These are phyloP conservation scores for Sthenelais limicola DNA, from an alignment of 2,888 invertebrate species.

Conservation along the genomic window DNA sequence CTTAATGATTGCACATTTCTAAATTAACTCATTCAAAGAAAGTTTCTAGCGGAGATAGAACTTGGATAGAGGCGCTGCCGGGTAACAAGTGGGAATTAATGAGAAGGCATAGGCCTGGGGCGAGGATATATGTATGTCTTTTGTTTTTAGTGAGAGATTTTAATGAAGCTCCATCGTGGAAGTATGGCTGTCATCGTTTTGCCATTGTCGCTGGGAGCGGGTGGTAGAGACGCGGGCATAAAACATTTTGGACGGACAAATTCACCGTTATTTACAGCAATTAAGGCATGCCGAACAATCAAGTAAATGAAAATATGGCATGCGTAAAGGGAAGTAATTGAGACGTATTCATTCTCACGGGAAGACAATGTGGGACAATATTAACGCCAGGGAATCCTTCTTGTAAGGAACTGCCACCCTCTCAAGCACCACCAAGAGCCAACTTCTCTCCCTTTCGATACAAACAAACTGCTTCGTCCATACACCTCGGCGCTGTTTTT, in stretches of 20 bases:
- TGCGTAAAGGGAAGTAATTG: slow-evolving; percentile 18
- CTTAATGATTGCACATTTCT: slow-evolving; percentile 32
- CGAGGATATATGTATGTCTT: slow-evolving; percentile 24
- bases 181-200: slow-evolving; percentile 10
- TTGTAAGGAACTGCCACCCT: no score
- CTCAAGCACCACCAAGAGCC: no score
- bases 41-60: slow-evolving; percentile 19
- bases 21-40: slow-evolving; percentile 39
- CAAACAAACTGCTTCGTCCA: no score
- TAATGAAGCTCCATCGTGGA: slow-evolving; percentile 29
- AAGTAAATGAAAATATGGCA: slow-evolving; percentile 20
- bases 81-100: slow-evolving; percentile 33
- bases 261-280: slow-evolving; percentile 34
- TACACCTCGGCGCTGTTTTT: no score
- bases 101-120: background rate
- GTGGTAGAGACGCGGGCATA: slow-evolving; percentile 10
- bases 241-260: slow-evolving; percentile 23
- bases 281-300: slow-evolving; percentile 29
- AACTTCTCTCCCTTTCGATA: no score
- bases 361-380: no score
- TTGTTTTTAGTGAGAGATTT: slow-evolving; percentile 31
- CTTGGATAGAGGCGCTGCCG: slow-evolving; percentile 16
- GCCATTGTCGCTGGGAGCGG: slow-evolving; percentile 5
- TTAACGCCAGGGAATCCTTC: no score
- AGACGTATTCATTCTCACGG: slow-evolving; percentile 12